phyloP scores from a whole-genome alignment of 2,113 vertebrate species.

The Turnix velox region DNA sequence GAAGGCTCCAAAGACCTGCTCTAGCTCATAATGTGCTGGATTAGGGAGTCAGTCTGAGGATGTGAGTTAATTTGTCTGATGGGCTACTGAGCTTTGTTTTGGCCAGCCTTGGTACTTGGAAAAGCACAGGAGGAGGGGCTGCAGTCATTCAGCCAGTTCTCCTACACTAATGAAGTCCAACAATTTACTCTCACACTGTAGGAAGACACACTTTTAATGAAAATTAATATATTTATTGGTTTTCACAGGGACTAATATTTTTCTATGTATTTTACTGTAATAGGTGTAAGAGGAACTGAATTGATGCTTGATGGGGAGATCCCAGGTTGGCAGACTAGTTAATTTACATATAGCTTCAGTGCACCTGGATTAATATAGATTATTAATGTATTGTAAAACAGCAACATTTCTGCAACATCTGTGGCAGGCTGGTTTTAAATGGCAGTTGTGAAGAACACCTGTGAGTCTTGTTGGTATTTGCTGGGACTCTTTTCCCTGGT shows the following conservation, averaged over 20 bases:
- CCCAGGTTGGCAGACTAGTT: neutral
- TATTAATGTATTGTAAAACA: accelerated
- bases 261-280: neutral
- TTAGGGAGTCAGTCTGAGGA: neutral
- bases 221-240: neutral
- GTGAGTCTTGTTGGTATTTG: accelerated
- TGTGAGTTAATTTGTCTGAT: neutral
- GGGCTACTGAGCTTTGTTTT: neutral
- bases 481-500: neutral
- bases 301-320: accelerated
- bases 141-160: neutral
- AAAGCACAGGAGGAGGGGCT: neutral
- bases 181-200: accelerated
- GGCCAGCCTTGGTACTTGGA: neutral
- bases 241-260: neutral
- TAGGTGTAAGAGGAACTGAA: neutral
- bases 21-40: neutral
- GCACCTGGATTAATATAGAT: accelerated
- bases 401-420: too few species aligned
- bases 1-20: neutral
- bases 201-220: neutral
- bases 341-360: too few species aligned
- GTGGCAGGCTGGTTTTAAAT: neutral
- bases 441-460: neutral
- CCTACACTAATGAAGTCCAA: neutral